Evolutionary conservation across 2,888 invertebrate species (phyloP).

Genomic region (Lydus trimaculatus): DNA sequence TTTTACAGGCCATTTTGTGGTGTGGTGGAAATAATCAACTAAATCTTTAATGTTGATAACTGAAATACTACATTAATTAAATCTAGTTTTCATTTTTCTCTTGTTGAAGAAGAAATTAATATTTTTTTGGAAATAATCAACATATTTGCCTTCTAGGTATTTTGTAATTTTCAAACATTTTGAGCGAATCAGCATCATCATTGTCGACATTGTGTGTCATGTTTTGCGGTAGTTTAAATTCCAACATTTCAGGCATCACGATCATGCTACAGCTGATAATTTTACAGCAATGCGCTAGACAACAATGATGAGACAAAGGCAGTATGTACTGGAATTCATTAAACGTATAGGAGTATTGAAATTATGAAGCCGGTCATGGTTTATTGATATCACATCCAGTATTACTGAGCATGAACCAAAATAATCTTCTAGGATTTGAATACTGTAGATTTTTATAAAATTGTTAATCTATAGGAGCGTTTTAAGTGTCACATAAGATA

Average conservation of each 20-base stretch:
- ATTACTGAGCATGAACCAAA: too few relatives aligned
- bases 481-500: too few relatives aligned
- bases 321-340: too few relatives aligned
- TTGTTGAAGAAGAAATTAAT: background rate
- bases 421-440: too few relatives aligned
- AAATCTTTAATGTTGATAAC: slow-evolving; percentile 34
- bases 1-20: slow-evolving; percentile 32
- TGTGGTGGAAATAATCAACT: slow-evolving; percentile 25
- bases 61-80: background rate
- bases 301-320: background rate
- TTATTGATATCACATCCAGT: too few relatives aligned
- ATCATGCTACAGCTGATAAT: slow-evolving; percentile 22
- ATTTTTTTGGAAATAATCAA: slow-evolving; percentile 1
- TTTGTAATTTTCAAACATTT: slow-evolving; percentile 26
- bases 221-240: slow-evolving; percentile 30
- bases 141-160: slow-evolving; percentile 25
- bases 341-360: background rate
- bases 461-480: too few relatives aligned
- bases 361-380: too few relatives aligned
- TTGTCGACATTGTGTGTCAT: background rate
- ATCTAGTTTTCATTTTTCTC: background rate
- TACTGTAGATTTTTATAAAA: too few relatives aligned
- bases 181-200: slow-evolving; percentile 20
- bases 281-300: slow-evolving; percentile 28
- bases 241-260: slow-evolving; percentile 29